Percentiles rank a stretch among this genome's conserved stretches.
Conservation (phyloP, 2,888 invertebrate species). For the Helicoverpa assulta region DNA sequence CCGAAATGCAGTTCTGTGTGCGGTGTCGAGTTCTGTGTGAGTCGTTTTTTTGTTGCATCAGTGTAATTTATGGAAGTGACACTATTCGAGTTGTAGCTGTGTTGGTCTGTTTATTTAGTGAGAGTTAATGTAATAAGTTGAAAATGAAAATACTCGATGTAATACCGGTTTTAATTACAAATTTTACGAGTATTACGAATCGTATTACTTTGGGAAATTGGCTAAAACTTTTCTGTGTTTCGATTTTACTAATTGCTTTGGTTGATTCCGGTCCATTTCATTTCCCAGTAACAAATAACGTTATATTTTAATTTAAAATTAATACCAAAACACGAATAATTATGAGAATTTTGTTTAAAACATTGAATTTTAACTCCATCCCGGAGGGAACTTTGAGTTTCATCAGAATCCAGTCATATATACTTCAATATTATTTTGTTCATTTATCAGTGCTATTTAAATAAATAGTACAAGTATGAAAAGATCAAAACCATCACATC, state of each 20-base stretch:
- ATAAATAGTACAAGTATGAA: too few species aligned
- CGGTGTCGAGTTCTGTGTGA: conserved; percentile 26
- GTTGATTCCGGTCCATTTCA: too few species aligned
- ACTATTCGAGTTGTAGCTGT: conserved; percentile 49
- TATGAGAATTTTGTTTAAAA: neutral
- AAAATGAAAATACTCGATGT: neutral
- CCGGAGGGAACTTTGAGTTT: neutral
- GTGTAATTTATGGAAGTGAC: conserved; percentile 62
- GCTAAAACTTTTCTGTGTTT: neutral
- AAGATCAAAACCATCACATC: too few species aligned
- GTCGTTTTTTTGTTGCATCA: conserved; percentile 57
- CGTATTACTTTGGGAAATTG: neutral
- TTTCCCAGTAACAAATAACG: too few species aligned
- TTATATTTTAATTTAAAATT: too few species aligned
- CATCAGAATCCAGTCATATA: neutral
- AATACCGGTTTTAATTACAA: neutral
- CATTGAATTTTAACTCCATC: neutral
- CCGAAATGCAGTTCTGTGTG: conserved; percentile 25
- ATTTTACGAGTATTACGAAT: neutral
- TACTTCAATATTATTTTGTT: neutral
- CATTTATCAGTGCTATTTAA: too few species aligned
- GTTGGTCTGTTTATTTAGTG: conserved; percentile 31
- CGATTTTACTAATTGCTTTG: too few species aligned
- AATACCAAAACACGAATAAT: neutral
- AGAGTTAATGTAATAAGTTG: conserved; percentile 3